These are phyloP conservation scores for Gibbula magus DNA, from an alignment of 2,888 invertebrate species.

Conservation along the genomic window DNA sequence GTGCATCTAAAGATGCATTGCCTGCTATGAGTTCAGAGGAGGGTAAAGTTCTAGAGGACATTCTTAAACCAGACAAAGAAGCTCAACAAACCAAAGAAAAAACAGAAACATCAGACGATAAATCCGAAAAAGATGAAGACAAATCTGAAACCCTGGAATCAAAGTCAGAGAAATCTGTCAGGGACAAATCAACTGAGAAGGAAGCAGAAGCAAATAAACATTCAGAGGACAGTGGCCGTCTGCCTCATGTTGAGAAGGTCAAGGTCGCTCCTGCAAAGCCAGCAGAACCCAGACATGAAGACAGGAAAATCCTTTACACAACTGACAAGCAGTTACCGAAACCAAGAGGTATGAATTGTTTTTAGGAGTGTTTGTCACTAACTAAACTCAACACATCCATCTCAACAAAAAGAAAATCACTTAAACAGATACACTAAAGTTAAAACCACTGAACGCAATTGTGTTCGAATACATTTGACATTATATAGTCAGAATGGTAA, in stretches of 20 bases:
- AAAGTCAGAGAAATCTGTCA: neutral
- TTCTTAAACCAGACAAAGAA: neutral
- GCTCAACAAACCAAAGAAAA: constrained; percentile 12
- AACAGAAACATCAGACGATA: neutral
- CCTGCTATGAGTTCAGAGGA: constrained; percentile 11
- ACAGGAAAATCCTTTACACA: neutral
- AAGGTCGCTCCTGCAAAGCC: no score
- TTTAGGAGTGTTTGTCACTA: no score
- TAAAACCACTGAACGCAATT: no score
- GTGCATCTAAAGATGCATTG: no score
- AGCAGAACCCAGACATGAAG: no score
- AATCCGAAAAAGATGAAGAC: neutral
- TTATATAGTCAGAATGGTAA: no score
- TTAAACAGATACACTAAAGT: no score
- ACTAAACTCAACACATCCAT: no score
- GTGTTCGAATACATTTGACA: no score
- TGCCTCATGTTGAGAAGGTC: no score
- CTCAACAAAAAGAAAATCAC: no score
- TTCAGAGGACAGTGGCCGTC: neutral
- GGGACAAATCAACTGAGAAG: neutral
- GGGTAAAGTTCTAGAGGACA: neutral
- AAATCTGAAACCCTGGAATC: neutral
- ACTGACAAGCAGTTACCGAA: neutral
- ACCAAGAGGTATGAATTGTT: neutral
- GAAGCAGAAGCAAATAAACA: constrained; percentile 19